Percentiles rank a stretch among this genome's conserved stretches.
These are phyloP conservation scores for Pelagia noctiluca DNA, from an alignment of 30 jellyfish, hydroid and myxozoan species.

Conservation along the genomic window DNA sequence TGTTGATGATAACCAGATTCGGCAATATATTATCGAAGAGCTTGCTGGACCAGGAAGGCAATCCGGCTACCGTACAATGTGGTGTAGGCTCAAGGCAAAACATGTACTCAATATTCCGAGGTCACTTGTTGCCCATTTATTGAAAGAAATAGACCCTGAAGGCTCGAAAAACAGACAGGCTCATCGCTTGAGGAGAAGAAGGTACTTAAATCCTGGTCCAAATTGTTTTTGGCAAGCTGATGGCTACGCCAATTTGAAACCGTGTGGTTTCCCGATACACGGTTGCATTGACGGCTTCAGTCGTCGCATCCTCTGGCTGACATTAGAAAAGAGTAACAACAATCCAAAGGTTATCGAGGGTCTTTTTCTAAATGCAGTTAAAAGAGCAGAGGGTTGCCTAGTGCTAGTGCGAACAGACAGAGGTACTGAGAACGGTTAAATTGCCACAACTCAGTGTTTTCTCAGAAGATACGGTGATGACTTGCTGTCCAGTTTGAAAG, in stretches of 20 bases:
- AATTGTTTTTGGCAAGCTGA: slow-evolving; percentile 64
- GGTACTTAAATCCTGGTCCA: slow-evolving; percentile 50
- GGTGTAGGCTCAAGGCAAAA: slow-evolving; percentile 21
- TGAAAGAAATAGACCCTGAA: slow-evolving; percentile 64
- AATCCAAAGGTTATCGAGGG: slow-evolving; percentile 28
- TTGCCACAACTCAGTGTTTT: slow-evolving; percentile 56
- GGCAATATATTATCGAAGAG: slow-evolving; percentile 32
- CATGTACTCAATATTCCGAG: slow-evolving; percentile 32
- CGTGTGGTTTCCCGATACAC: slow-evolving; percentile 64
- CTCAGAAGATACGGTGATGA: slow-evolving; percentile 42
- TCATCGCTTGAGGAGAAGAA: slow-evolving; percentile 53
- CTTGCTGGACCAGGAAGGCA: slow-evolving; percentile 24
- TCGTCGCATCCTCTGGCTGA: slow-evolving; percentile 68
- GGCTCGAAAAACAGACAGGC: slow-evolving; percentile 45
- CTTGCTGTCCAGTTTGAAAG: slow-evolving; percentile 7
- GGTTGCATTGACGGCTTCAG: slow-evolving; percentile 76
- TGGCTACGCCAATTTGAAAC: slow-evolving; percentile 68
- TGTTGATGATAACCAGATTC: slow-evolving; percentile 15
- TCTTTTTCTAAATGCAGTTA: slow-evolving; percentile 42
- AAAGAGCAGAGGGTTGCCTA: slow-evolving; percentile 24
- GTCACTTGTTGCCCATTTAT: slow-evolving; percentile 4
- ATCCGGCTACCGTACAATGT: slow-evolving; percentile 40
- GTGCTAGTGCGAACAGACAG: slow-evolving; percentile 45
- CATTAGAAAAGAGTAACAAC: slow-evolving; percentile 43
- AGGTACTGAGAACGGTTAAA: slow-evolving; percentile 59